Evolutionary conservation across 1,140 invertebrate species (phyloP).

Genomic region (Pogonomyrmex californicus): DNA sequence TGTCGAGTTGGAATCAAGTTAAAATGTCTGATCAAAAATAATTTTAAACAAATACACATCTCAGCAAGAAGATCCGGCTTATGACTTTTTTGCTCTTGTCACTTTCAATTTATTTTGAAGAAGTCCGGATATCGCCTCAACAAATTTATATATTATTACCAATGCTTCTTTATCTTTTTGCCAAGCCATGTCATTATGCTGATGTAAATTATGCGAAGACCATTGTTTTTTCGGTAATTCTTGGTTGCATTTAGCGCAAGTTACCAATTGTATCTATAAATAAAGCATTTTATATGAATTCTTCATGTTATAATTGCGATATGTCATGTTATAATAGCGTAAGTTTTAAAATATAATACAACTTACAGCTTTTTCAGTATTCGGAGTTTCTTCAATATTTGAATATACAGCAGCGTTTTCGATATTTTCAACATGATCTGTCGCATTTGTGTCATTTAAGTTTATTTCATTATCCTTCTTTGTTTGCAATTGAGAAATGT

Average conservation of each 20-base stretch:
- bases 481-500: constrained; percentile 9
- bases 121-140: too few species aligned
- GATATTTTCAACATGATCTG: background rate
- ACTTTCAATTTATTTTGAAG: too few species aligned
- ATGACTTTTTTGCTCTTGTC: too few species aligned
- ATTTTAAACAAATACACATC: too few species aligned
- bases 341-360: constrained; percentile 25
- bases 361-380: constrained; percentile 45
- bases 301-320: constrained; percentile 4
- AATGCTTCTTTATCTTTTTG: constrained; percentile 80
- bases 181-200: constrained; percentile 87
- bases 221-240: constrained; percentile 77
- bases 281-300: constrained; percentile 23
- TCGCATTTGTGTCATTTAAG: background rate
- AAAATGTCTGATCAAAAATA: too few species aligned
- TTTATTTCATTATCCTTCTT: constrained; percentile 6
- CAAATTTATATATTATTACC: constrained; percentile 74
- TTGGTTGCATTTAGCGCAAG: constrained; percentile 14
- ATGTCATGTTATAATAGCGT: background rate
- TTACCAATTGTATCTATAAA: constrained; percentile 30
- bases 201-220: constrained; percentile 84
- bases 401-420: background rate
- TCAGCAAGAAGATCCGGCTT: too few species aligned
- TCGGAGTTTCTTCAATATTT: background rate
- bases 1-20: too few species aligned